Evolutionary conservation across 2,888 invertebrate genomes (phyloP).

Genomic region (Eilema depressum): DNA sequence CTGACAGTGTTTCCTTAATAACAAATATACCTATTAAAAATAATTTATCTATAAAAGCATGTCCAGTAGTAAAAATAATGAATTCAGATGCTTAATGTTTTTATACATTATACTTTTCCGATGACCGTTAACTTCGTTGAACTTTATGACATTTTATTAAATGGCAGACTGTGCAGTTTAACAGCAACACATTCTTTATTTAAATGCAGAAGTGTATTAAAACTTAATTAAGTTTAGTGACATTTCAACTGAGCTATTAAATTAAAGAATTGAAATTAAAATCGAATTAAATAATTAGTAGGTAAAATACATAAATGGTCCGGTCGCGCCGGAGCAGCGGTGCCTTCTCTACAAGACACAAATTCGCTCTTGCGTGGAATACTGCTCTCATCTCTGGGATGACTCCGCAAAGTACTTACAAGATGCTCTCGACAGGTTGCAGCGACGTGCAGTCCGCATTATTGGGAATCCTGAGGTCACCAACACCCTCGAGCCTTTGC

Average conservation of each 20-base stretch:
- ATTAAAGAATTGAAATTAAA: not conserved
- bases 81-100: not conserved
- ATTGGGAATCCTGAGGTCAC: no score
- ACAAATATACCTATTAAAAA: not conserved
- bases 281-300: not conserved
- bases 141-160: not conserved
- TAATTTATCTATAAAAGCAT: no score
- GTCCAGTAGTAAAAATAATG: no score
- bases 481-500: no score
- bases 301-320: not conserved
- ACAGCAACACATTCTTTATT: conserved; percentile 19
- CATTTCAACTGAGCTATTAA: no score
- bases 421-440: no score
- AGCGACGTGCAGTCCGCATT: no score
- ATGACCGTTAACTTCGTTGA: not conserved
- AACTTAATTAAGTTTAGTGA: not conserved
- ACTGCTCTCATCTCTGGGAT: no score
- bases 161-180: conserved; percentile 3
- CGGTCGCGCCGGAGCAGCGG: no score
- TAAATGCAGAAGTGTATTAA: conserved; percentile 8
- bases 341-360: no score
- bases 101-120: not conserved
- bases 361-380: no score
- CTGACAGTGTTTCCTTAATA: not conserved
- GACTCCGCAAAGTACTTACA: no score